Base-by-base conservation (phyloP, 1,140 invertebrate species). In the Polyergus mexicanus region DNA sequence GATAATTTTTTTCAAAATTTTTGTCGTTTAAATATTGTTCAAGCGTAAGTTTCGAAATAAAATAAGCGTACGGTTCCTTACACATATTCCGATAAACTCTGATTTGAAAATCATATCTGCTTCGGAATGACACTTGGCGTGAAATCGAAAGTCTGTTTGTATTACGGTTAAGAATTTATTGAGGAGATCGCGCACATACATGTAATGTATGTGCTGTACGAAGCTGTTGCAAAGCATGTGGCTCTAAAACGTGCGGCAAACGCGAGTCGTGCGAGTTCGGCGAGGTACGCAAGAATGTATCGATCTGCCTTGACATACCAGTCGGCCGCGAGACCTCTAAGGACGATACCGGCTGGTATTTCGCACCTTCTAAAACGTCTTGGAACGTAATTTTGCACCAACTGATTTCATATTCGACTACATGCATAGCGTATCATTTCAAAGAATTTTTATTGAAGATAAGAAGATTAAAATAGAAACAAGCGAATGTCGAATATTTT, bases 241-340 rank as follows among this genome's bases (percentile, higher is more conserved):
- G 58, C 63, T 58, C 85, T 54, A 51, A 51, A 51, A 65, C 68
- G 83, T 56, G 68, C 72, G 58, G 75, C 76, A 87, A 72, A 86
- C 90, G 89, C 88, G 91, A 89, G 88, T 91, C 91, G 90, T 89
- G 90, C 89, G 89, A 92, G 92, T 91, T 93, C 90, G 89, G 78
- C 89, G 92, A 94, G 90, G 90, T 92, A 93, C 92, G 92, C 91
- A 94, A 94, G 93, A 94, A 94, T 94, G 92, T 94, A 94, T 94
- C 94, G 93, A 94, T 94, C 92, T 92, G 92, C 87, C 65, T 87
- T 93, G 93, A 94, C 92, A 93, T 93, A 92, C 91, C 93, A 93
- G 92, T 90, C 92, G 90, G 88, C 89, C 89, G 91, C 90, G 90
- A 90, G 91, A 89, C 89, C 91, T 47, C 78, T 92, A 93, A 93